These are phyloP conservation scores for Stenotaenia linearis DNA, from an alignment of 2,888 invertebrate genomes.

Conservation along the genomic window DNA sequence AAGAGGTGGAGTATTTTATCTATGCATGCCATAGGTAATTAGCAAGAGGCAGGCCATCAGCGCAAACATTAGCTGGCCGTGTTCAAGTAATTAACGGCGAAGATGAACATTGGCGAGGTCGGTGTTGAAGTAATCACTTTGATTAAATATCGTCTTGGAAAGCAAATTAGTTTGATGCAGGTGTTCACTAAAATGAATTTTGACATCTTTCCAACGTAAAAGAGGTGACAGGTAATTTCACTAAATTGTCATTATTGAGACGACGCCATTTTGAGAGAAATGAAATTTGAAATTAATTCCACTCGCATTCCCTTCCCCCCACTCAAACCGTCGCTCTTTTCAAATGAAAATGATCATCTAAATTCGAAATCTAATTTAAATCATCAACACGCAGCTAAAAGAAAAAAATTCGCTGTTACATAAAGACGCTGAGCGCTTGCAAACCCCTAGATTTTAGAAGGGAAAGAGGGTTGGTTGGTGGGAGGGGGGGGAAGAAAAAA, in stretches of 20 bases:
- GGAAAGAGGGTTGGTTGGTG: not conserved
- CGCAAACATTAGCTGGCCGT: slow-evolving; percentile 8
- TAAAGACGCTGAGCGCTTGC: too few species aligned
- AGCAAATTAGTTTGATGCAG: slow-evolving; percentile 28
- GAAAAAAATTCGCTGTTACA: too few species aligned
- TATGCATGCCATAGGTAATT: slow-evolving; percentile 1
- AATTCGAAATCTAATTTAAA: slow-evolving; percentile 14
- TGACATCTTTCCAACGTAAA: slow-evolving; percentile 20
- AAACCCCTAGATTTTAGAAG: not conserved
- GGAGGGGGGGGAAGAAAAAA: not conserved
- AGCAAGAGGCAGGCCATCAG: slow-evolving; percentile 27
- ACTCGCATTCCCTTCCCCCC: not conserved
- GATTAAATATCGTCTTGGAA: slow-evolving; percentile 28
- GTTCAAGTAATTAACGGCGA: slow-evolving; percentile 27
- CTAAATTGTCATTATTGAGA: slow-evolving; percentile 16
- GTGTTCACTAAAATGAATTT: slow-evolving; percentile 11
- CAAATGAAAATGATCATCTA: slow-evolving; percentile 1
- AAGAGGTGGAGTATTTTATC: not conserved
- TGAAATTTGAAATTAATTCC: not conserved
- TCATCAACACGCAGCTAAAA: not conserved
- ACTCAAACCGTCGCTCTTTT: not conserved
- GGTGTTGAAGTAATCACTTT: slow-evolving; percentile 27
- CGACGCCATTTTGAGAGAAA: not conserved
- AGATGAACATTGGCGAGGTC: slow-evolving; percentile 21
- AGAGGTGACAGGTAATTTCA: slow-evolving; percentile 14